Evolutionary conservation across 2,888 invertebrate species (phyloP).

Genomic region (Liopterus haemorrhoidalis): DNA sequence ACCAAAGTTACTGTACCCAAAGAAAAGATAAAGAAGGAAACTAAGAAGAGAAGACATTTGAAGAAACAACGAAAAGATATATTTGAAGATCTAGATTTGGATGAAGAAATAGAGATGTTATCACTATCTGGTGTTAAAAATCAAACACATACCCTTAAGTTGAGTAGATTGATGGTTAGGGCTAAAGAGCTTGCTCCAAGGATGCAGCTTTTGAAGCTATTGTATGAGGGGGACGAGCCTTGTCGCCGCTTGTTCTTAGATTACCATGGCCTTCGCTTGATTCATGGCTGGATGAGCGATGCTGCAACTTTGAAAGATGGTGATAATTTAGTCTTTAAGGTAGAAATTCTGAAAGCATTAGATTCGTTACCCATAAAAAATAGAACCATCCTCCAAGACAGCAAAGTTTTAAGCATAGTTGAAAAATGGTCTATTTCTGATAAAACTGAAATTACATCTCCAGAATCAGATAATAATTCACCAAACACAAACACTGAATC

Average conservation of each 20-base stretch:
- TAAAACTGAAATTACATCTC: conserved; percentile 40
- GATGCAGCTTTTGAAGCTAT: conserved; percentile 66
- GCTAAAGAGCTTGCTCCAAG: conserved; percentile 77
- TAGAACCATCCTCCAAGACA: conserved; percentile 87
- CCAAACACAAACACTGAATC: conserved; percentile 37
- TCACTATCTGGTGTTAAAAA: conserved; percentile 76
- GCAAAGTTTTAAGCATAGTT: conserved; percentile 78
- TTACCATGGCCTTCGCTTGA: conserved; percentile 83
- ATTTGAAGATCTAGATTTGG: conserved; percentile 64
- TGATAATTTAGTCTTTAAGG: too few species aligned
- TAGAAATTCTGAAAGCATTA: conserved; percentile 71
- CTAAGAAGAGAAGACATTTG: conserved; percentile 36
- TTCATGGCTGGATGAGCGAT: conserved; percentile 91
- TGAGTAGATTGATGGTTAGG: conserved; percentile 88
- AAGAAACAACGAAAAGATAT: conserved; percentile 47
- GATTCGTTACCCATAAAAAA: conserved; percentile 85
- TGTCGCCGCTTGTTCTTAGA: conserved; percentile 83
- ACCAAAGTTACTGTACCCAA: conserved; percentile 21
- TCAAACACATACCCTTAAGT: conserved; percentile 79
- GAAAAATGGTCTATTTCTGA: conserved; percentile 67
- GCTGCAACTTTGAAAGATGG: conserved; percentile 46
- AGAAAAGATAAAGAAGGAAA: conserved; percentile 22
- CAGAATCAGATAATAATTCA: conserved; percentile 44
- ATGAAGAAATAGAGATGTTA: conserved; percentile 82
- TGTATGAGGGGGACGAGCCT: conserved; percentile 74